These are phyloP conservation scores for Parnassius smintheus DNA, from an alignment of 2,888 invertebrate genomes.

Conservation along the genomic window DNA sequence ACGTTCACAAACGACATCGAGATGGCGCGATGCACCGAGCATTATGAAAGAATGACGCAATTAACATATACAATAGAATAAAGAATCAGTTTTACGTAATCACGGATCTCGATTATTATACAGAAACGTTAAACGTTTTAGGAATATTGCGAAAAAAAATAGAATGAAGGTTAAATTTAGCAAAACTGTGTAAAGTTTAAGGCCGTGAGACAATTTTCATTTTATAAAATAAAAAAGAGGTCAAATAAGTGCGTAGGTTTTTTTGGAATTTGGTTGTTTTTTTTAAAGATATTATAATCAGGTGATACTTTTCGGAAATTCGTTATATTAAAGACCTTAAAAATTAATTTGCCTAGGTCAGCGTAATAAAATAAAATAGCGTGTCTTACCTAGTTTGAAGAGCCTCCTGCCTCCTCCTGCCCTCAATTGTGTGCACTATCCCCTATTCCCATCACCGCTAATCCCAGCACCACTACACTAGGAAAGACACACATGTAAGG, in stretches of 20 bases:
- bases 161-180: constrained; percentile 16
- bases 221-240: constrained; percentile 2
- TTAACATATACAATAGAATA: constrained; percentile 10
- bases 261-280: too few species aligned
- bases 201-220: constrained; percentile 16
- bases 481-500: too few species aligned
- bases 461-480: too few species aligned
- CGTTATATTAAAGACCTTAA: too few species aligned
- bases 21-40: constrained; percentile 18
- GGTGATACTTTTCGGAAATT: too few species aligned
- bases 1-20: constrained; percentile 1
- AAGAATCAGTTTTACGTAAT: constrained; percentile 9
- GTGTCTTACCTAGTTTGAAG: too few species aligned
- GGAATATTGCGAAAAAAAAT: neutral
- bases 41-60: constrained; percentile 17
- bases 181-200: constrained; percentile 6
- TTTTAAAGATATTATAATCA: too few species aligned
- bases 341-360: too few species aligned
- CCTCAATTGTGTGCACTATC: too few species aligned
- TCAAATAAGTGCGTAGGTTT: neutral
- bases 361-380: too few species aligned
- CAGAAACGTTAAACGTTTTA: constrained; percentile 14
- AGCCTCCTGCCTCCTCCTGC: too few species aligned
- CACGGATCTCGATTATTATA: constrained; percentile 8
- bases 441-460: too few species aligned